phyloP scores from a whole-genome alignment of 2,113 vertebrate genomes.

The Tinamus guttatus region DNA sequence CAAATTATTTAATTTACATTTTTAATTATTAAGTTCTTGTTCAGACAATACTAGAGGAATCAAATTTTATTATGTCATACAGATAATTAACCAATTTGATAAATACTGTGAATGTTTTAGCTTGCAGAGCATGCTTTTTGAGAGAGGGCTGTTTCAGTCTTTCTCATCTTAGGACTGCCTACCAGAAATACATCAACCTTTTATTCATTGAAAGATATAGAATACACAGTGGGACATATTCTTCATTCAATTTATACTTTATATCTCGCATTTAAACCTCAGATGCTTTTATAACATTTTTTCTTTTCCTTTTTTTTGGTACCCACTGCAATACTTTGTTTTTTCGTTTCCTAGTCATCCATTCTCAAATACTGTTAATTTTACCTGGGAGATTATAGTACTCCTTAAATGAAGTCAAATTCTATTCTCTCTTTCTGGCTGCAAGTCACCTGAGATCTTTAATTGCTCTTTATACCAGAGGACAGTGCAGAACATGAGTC shows the following conservation, averaged over 20 bases:
- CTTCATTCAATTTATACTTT: neutral
- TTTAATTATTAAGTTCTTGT: neutral
- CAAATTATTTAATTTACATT: neutral
- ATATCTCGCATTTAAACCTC: neutral
- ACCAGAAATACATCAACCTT: neutral
- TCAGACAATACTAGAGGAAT: neutral
- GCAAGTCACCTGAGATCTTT: neutral
- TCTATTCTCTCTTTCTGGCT: neutral
- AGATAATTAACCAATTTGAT: neutral
- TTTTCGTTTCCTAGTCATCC: neutral
- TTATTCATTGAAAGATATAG: neutral
- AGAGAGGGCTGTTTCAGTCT: neutral
- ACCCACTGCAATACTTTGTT: neutral
- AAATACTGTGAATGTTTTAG: neutral
- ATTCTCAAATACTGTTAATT: neutral
- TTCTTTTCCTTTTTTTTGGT: neutral
- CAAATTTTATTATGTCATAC: neutral
- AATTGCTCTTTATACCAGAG: neutral
- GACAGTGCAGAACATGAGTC: fast-evolving
- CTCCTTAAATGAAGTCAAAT: neutral
- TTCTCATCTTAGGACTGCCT: neutral
- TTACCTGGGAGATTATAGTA: neutral
- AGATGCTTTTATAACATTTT: neutral
- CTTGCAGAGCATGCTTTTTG: neutral
- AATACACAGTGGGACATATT: neutral